These are phyloP conservation scores for Actinemys pallida DNA, from an alignment of 2,113 vertebrate genomes.

Conservation along the genomic window DNA sequence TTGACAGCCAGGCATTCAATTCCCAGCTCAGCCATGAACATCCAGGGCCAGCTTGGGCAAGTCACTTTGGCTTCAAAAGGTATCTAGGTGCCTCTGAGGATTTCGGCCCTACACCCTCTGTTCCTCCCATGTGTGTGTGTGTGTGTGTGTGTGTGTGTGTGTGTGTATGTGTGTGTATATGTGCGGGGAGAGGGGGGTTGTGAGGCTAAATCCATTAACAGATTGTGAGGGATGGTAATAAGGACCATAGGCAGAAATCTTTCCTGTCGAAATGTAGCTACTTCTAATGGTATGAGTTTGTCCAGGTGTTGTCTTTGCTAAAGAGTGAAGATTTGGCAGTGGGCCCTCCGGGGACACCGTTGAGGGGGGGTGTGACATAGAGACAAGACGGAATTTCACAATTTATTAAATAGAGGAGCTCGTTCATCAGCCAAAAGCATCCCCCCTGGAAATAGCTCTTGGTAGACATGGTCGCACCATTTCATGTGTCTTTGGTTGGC, in stretches of 20 bases:
- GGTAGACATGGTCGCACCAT: not conserved
- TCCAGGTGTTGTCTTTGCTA: slow-evolving; percentile 23
- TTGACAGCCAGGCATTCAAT: not conserved
- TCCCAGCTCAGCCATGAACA: not conserved
- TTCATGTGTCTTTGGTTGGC: not conserved
- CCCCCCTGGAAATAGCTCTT: not conserved
- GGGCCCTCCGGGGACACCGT: not conserved
- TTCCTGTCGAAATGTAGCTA: not conserved
- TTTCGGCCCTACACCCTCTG: not conserved
- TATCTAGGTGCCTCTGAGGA: not conserved
- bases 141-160: no score
- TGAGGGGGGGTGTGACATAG: not conserved
- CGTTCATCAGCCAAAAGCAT: not conserved
- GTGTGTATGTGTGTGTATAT: no score
- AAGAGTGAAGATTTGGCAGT: slow-evolving; percentile 42
- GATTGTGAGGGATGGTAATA: not conserved
- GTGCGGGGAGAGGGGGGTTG: no score
- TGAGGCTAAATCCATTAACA: not conserved
- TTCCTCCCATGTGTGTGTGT: no score
- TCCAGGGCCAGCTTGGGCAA: not conserved
- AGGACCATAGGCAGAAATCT: not conserved
- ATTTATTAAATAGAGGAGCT: not conserved
- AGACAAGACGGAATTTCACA: not conserved
- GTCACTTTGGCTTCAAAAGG: not conserved
- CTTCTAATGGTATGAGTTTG: slow-evolving; percentile 29